Base-by-base conservation (phyloP, 2,888 invertebrate species). In the Chamaedrilus cognettii region DNA sequence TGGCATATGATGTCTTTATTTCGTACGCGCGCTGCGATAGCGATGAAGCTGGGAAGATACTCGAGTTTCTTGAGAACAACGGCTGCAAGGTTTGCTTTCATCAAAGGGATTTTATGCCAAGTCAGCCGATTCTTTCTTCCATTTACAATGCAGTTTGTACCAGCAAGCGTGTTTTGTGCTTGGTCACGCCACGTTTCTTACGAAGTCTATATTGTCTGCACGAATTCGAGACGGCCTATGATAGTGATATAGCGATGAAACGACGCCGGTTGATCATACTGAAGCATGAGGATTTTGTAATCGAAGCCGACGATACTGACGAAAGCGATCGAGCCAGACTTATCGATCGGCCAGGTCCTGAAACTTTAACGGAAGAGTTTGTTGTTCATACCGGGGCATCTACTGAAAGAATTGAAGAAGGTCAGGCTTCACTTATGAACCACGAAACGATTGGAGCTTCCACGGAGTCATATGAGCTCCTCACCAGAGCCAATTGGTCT, bases 11-110 rank as follows among this genome's bases (percentile, higher is more conserved):
- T 52, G 26, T 23, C 7, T 52, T 52, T 52, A 23, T 52, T 11
- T 52, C 15, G 5, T 7, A 7, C 55, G 55, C 55, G 11, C 55
- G 26, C 7, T 7, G 26, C 11, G 55, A 52, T 52, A 52, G 7
- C 7, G 28, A 7, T 7, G 55, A 7, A 52, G 19, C 55, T 5
- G 26, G 11, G 26, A 15, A 52, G 26, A 7, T 52, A 19, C 28
- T 52, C 7, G 7, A 52, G 11, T 52, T 52, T 23, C 26, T 52
- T 7, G 55, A 52, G 26, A 52, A 5, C 5, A 42, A 42, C 11
- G 15, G 26, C 55, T 52, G 55, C 26, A 52, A 52, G 55, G 55
- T 52, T 52, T 52, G 55, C 55, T 52, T 19, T 52, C 55, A 52
- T 23, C 55, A 52, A 52, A 15, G 26, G 28, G 55, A 52, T 23